These are phyloP conservation scores for Siniperca chuatsi DNA, from an alignment of 2,113 vertebrate species.

Conservation along the genomic window DNA sequence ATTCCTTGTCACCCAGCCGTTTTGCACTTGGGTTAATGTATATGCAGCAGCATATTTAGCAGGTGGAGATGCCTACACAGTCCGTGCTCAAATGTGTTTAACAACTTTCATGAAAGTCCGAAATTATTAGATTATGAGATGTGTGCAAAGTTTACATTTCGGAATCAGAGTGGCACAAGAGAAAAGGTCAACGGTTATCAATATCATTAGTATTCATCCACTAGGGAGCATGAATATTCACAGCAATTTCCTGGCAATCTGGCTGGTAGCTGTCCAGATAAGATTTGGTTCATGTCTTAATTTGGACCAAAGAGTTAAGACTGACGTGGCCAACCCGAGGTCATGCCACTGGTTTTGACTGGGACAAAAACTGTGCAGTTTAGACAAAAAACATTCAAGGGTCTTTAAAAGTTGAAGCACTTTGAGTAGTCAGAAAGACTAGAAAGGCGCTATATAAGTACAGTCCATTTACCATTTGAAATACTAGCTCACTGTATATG, in stretches of 20 bases:
- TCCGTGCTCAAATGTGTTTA: too few relatives aligned
- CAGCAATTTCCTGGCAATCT: background rate
- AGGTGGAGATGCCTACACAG: too few relatives aligned
- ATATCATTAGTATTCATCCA: background rate
- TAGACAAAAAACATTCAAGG: background rate
- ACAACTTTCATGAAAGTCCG: too few relatives aligned
- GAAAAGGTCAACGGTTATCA: background rate
- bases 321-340: background rate
- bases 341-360: background rate
- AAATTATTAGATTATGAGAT: too few relatives aligned
- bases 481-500: background rate
- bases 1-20: too few relatives aligned
- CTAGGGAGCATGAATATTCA: background rate
- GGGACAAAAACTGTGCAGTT: background rate
- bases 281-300: background rate
- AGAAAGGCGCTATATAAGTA: too few relatives aligned
- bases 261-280: background rate
- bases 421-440: too few relatives aligned
- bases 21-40: too few relatives aligned
- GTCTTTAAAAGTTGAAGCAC: background rate
- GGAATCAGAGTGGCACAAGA: too few relatives aligned
- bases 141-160: too few relatives aligned
- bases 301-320: background rate
- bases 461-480: too few relatives aligned
- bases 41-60: too few relatives aligned